Evolutionary conservation across 2,113 vertebrate genomes (phyloP).

Genomic region (Mesitornis unicolor): DNA sequence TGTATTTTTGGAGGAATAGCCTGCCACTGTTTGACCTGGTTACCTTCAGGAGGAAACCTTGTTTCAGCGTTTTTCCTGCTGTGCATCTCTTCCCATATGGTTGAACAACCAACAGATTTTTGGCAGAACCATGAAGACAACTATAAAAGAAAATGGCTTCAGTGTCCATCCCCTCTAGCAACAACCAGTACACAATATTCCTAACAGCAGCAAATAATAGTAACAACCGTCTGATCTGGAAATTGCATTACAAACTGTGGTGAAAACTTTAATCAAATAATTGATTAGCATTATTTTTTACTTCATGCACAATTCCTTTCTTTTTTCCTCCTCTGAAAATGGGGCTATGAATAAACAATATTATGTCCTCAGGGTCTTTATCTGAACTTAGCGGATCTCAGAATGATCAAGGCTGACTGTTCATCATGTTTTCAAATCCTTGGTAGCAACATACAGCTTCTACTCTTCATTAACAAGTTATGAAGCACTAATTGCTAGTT

Average conservation of each 20-base stretch:
- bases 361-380: neutral
- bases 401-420: neutral
- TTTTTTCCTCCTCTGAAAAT: neutral
- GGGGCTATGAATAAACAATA: neutral
- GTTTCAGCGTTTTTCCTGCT: neutral
- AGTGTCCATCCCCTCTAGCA: accelerated
- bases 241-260: neutral
- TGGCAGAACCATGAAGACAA: neutral
- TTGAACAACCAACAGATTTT: neutral
- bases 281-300: neutral
- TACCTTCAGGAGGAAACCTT: neutral
- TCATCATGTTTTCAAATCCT: neutral
- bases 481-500: neutral
- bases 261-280: neutral
- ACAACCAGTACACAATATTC: neutral
- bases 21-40: neutral
- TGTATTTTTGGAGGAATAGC: neutral
- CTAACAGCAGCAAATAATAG: neutral
- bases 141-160: neutral
- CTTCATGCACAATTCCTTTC: neutral
- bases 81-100: neutral
- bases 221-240: neutral
- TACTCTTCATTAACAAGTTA: neutral
- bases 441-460: neutral
- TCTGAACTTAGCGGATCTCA: neutral